These are phyloP conservation scores for Akabosia matsudoensis DNA, from an alignment of 1,140 invertebrate species.

Conservation along the genomic window DNA sequence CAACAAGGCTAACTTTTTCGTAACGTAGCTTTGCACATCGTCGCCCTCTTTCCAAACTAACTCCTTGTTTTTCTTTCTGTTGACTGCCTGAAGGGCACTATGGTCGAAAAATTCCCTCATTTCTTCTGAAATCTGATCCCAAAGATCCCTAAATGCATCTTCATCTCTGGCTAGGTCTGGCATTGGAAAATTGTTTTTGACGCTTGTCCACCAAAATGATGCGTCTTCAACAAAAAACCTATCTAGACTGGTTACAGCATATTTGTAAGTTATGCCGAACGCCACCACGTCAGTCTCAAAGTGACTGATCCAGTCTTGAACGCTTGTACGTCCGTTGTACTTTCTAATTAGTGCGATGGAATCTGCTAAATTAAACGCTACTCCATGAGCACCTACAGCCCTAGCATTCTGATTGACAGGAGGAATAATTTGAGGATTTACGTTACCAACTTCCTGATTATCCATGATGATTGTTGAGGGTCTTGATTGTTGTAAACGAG, in stretches of 20 bases:
- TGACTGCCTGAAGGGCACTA: not conserved
- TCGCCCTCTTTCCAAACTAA: not conserved
- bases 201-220: not conserved
- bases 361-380: not conserved
- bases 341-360: not conserved
- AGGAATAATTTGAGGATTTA: not conserved
- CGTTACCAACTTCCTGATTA: not conserved
- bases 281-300: not conserved
- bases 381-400: not conserved
- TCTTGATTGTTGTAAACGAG: no score
- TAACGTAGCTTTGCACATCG: constrained; percentile 4
- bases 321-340: not conserved
- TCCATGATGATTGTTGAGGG: no score
- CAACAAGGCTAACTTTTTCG: not conserved
- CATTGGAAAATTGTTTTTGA: not conserved
- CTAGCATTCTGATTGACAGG: not conserved
- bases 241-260: not conserved
- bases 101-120: not conserved
- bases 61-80: not conserved
- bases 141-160: not conserved
- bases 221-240: constrained; percentile 7
- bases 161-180: not conserved
- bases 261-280: not conserved
- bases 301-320: not conserved
- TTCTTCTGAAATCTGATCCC: not conserved